These are phyloP conservation scores for Callospermophilus lateralis DNA, from an alignment of 2,113 vertebrate species.

Conservation along the genomic window DNA sequence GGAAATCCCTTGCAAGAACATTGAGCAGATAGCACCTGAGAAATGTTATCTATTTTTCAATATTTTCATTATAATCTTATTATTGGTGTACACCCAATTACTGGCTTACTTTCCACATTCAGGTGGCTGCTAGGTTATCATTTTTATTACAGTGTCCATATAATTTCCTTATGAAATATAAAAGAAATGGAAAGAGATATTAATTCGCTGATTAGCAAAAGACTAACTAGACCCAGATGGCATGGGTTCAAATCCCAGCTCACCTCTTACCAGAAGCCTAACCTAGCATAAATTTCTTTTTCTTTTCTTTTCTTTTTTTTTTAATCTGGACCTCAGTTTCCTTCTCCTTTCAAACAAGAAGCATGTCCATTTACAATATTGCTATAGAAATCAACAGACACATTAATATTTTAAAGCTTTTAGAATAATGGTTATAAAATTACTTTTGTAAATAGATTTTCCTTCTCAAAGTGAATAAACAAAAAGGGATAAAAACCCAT, in stretches of 20 bases:
- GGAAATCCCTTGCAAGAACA: background rate
- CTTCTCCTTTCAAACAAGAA: background rate
- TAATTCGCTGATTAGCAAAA: background rate
- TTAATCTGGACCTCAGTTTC: background rate
- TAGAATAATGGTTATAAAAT: conserved; percentile 38
- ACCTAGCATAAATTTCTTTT: background rate
- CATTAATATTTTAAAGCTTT: conserved; percentile 31
- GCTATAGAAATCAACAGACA: background rate
- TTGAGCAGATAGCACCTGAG: background rate
- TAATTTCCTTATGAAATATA: background rate
- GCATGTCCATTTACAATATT: background rate
- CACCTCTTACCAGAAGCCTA: background rate
- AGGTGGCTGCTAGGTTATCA: background rate
- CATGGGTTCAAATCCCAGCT: background rate
- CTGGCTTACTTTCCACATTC: background rate
- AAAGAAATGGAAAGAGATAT: background rate
- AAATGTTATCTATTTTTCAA: background rate
- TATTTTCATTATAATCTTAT: background rate
- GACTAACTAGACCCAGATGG: background rate
- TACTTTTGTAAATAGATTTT: conserved; percentile 9
- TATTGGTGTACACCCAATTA: background rate
- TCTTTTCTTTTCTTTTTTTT: background rate
- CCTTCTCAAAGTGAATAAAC: conserved; percentile 24
- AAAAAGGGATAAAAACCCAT: background rate
- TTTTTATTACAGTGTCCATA: background rate